A percentile compares a stretch with the other conserved stretches of the same genome.
These are phyloP conservation scores for Asbolus verrucosus DNA, from an alignment of 1,140 invertebrate species.

Conservation along the genomic window DNA sequence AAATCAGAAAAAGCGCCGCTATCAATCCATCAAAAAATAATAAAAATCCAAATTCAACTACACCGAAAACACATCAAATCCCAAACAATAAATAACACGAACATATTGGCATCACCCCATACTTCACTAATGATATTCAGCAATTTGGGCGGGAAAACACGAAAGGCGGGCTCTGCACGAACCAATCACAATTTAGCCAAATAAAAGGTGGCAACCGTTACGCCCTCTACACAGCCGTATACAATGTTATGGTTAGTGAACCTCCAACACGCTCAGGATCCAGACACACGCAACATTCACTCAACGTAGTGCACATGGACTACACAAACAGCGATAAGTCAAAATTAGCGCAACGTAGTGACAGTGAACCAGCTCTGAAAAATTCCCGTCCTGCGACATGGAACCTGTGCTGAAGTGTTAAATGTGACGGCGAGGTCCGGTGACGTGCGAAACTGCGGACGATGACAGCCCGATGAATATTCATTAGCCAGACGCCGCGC, in stretches of 20 bases:
- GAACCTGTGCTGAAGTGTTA: neutral
- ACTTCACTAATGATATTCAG: conserved; percentile 63
- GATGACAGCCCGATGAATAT: conserved; percentile 42
- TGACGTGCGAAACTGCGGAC: neutral
- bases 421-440: too few species aligned
- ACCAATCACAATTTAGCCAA: conserved; percentile 44
- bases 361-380: too few species aligned
- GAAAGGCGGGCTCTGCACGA: conserved; percentile 43
- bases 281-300: conserved; percentile 50
- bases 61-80: conserved; percentile 60
- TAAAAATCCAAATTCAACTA: conserved; percentile 62
- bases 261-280: conserved; percentile 52
- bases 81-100: conserved; percentile 62
- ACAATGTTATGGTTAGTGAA: conserved; percentile 55
- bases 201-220: conserved; percentile 38
- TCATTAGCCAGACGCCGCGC: conserved; percentile 2
- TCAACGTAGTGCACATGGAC: conserved; percentile 49
- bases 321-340: conserved; percentile 2
- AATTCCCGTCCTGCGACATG: too few species aligned
- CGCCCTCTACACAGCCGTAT: conserved; percentile 48
- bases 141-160: conserved; percentile 48
- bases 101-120: conserved; percentile 63
- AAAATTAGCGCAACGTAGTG: too few species aligned
- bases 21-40: conserved; percentile 64
- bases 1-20: conserved; percentile 49